Base-by-base conservation (phyloP, 2,888 invertebrate genomes). In the Phengaris alcon region DNA sequence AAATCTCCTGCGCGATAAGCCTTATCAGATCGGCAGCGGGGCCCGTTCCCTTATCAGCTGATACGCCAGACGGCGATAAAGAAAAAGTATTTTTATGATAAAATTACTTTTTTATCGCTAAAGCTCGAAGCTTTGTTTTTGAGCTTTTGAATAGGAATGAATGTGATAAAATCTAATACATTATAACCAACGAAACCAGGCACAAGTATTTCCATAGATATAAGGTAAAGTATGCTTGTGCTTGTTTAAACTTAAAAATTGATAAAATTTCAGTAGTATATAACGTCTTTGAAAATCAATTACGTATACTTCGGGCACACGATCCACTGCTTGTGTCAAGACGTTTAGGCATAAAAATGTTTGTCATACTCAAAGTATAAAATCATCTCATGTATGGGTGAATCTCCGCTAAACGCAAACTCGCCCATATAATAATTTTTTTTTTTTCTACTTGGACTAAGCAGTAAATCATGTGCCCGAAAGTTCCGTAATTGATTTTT, bases 1-100 rank as follows among this genome's bases (percentile, higher is more conserved):
- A 87, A 90, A 90, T 90, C 90, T 87, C 84, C 74, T 80, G 77
- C 78, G 78, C 87, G 90, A 90, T 90, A 90, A 88, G 84, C 83
- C 83, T 83, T 81, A 82, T 78, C 79, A 75, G 79, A 81, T 82
- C 81, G 79, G 78, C 80, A 80, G 77, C 75, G 79, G 78, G 75
- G 80, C 74, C 77, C 80, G 64, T 10, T 35, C 64, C 64, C 64
- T 64, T 64, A 64, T 64, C 64, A 7, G 64, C 64, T 64, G 64
- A 64, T 64, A 64, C 35, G 64, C 35, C 64, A 74, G 48, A n/a
- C 59, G 51, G 52, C 35, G 72, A 72, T 72, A 72, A 54, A 12
- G 54, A 22, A 72, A 72, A 54, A 72, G 52, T 52, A 70, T 70
- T 70, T 48, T 48, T 72, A 54, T 72, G 72, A 72, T 72, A 72